phyloP scores from a whole-genome alignment of 2,113 vertebrate genomes.

The Fregata magnificens region DNA sequence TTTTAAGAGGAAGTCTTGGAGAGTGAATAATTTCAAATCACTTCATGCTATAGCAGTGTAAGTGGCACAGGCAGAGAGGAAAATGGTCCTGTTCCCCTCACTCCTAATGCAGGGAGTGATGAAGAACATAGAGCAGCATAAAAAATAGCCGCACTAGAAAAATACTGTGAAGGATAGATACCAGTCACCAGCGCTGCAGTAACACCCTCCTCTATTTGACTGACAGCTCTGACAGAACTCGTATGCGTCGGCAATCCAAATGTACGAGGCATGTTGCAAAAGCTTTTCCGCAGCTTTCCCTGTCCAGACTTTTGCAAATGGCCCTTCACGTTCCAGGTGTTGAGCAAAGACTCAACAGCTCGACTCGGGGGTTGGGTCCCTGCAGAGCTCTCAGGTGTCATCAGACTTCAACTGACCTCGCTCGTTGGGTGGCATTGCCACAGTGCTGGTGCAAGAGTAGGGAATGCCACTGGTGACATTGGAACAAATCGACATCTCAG shows the following conservation, averaged over 20 bases:
- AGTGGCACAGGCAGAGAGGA: neutral
- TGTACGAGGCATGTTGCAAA: neutral
- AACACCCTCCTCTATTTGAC: neutral
- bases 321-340: neutral
- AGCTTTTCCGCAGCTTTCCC: neutral
- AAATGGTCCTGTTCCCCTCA: neutral
- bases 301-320: neutral
- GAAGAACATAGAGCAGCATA: neutral
- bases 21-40: neutral
- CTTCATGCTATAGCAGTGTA: neutral
- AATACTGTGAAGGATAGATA: neutral
- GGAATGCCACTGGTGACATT: rapidly evolving
- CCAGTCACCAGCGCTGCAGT: neutral
- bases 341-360: neutral
- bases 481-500: neutral
- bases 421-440: neutral
- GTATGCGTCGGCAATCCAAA: rapidly evolving
- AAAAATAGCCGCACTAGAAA: neutral
- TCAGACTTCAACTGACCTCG: neutral
- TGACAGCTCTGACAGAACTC: neutral
- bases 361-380: neutral
- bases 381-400: neutral
- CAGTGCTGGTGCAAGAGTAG: neutral
- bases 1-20: neutral
- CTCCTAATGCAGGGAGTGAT: neutral